These are phyloP conservation scores for Rhagonycha lutea DNA, from an alignment of 2,888 invertebrate species.

Conservation along the genomic window DNA sequence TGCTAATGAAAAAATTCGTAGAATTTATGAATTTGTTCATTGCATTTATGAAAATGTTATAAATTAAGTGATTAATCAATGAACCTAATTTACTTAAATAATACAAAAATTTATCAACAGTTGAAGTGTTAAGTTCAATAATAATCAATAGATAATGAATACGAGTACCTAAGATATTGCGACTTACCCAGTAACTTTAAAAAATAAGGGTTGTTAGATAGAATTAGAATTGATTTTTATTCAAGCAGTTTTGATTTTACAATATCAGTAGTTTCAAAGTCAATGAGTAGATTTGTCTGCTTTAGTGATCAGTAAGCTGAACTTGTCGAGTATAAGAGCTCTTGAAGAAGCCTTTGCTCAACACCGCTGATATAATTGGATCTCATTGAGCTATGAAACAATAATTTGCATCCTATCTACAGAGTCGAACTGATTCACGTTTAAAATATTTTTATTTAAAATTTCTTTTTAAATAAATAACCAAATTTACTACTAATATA, in stretches of 20 bases:
- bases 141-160: too few relatives aligned
- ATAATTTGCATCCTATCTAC: constrained; percentile 20
- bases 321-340: constrained; percentile 24
- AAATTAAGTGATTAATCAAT: too few relatives aligned
- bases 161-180: too few relatives aligned
- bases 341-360: constrained; percentile 33
- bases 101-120: too few relatives aligned
- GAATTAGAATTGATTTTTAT: not conserved
- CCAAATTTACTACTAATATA: too few relatives aligned
- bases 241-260: constrained; percentile 8
- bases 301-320: constrained; percentile 18
- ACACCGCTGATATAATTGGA: constrained; percentile 38
- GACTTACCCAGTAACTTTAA: not conserved
- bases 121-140: too few relatives aligned
- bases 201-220: not conserved
- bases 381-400: constrained; percentile 30
- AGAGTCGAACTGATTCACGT: constrained; percentile 11
- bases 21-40: too few relatives aligned
- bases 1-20: too few relatives aligned
- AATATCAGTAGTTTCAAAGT: constrained; percentile 14
- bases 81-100: too few relatives aligned
- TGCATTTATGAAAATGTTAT: too few relatives aligned
- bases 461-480: not conserved
- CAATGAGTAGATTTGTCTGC: constrained; percentile 20
- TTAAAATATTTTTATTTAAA: not conserved